Evolutionary conservation across 2,113 vertebrate species (phyloP).

Genomic region (Rhipidura dahli): DNA sequence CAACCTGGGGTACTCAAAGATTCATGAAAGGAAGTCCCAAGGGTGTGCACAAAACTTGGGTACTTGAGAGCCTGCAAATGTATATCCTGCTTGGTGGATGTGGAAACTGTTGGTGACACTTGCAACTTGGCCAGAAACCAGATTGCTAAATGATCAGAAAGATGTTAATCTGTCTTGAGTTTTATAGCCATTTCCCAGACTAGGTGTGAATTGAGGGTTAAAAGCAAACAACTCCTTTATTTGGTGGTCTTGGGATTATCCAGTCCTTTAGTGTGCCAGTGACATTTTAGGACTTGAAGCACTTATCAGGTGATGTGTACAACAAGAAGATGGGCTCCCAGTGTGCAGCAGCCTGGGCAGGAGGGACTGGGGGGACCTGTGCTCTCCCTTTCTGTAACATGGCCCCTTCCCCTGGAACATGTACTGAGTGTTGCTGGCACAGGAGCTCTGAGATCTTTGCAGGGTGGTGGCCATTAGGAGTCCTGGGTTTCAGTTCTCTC

Average conservation of each 20-base stretch:
- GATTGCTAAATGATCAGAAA: background rate
- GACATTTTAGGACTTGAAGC: background rate
- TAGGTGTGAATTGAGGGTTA: background rate
- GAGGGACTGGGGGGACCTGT: background rate
- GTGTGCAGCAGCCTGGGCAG: background rate
- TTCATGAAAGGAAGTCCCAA: background rate
- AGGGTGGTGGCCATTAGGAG: background rate
- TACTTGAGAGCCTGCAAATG: background rate
- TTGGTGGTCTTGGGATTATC: background rate
- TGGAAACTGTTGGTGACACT: background rate
- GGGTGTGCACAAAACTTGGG: background rate
- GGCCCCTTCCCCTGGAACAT: background rate
- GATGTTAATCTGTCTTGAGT: background rate
- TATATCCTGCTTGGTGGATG: background rate
- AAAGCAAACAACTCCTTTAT: background rate
- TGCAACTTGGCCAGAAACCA: background rate
- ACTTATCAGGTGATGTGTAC: accelerated
- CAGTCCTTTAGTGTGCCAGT: background rate
- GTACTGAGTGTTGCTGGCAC: background rate
- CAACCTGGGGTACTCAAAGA: accelerated
- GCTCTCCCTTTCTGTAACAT: background rate
- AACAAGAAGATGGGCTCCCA: background rate
- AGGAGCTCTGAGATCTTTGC: background rate
- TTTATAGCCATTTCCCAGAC: background rate
- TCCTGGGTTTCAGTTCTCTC: background rate